Evolutionary conservation across 2,797 vertebrate genomes (phyloP).

Genomic region (Pachyuromys duprasi): DNA sequence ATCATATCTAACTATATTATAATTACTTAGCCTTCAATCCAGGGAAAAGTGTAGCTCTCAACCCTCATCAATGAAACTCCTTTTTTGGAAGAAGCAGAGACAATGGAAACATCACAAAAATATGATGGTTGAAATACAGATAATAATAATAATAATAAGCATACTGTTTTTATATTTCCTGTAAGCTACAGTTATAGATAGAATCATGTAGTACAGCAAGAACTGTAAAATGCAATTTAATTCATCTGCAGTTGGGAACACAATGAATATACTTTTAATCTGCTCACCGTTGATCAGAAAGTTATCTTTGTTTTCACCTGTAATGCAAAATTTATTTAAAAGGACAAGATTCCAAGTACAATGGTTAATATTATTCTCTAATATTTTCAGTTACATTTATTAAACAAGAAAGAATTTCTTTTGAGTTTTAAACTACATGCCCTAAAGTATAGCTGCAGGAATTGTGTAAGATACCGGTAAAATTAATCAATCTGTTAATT

Average conservation of each 20-base stretch:
- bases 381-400: not conserved
- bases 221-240: not conserved
- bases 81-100: not conserved
- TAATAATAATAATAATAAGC: too few species aligned
- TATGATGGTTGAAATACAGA: not conserved
- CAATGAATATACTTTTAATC: not conserved
- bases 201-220: not conserved
- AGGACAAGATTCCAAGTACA: not conserved
- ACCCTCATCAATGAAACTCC: not conserved
- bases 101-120: not conserved
- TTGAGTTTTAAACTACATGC: not conserved
- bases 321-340: not conserved
- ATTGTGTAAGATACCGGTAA: not conserved
- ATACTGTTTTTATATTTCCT: not conserved
- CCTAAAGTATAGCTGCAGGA: not conserved
- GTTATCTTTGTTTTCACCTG: not conserved
- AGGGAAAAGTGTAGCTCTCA: not conserved
- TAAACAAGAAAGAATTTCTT: not conserved
- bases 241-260: not conserved
- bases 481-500: conserved; percentile 24
- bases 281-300: not conserved
- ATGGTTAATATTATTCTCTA: not conserved
- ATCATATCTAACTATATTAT: not conserved
- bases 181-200: not conserved
- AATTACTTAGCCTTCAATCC: not conserved